Evolutionary conservation across 2,113 vertebrate species (phyloP).

Genomic region (human): DNA sequence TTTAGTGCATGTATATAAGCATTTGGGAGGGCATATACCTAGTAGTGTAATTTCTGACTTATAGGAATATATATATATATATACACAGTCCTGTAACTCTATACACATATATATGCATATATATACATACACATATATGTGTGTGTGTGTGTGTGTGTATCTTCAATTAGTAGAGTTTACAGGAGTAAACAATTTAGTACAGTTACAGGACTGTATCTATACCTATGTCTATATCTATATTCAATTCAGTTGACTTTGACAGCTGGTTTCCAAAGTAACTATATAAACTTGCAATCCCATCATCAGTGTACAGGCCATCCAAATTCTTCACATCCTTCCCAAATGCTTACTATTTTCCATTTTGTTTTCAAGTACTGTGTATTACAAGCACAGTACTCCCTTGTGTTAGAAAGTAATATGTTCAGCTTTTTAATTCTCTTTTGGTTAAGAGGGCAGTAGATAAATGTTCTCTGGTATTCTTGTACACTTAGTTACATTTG

Average conservation of each 20-base stretch:
- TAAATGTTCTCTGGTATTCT: too few species aligned
- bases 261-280: not conserved
- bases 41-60: not conserved
- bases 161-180: too few species aligned
- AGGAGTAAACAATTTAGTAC: too few species aligned
- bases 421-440: not conserved
- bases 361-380: not conserved
- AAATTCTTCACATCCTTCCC: rapidly evolving
- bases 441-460: too few species aligned
- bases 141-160: too few species aligned
- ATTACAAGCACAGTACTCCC: not conserved
- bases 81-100: too few species aligned
- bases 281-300: not conserved
- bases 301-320: not conserved
- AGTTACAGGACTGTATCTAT: too few species aligned
- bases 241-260: not conserved
- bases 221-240: not conserved
- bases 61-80: too few species aligned
- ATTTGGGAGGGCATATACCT: rapidly evolving
- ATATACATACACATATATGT: not conserved
- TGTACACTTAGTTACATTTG: too few species aligned
- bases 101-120: too few species aligned
- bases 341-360: not conserved
- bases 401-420: not conserved
- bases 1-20: not conserved